A percentile compares a stretch with the other conserved stretches of the same genome.
These are phyloP conservation scores for Lytechinus variegatus DNA, from an alignment of 35 echinoderm and acorn worm genomes.

Conservation along the genomic window DNA sequence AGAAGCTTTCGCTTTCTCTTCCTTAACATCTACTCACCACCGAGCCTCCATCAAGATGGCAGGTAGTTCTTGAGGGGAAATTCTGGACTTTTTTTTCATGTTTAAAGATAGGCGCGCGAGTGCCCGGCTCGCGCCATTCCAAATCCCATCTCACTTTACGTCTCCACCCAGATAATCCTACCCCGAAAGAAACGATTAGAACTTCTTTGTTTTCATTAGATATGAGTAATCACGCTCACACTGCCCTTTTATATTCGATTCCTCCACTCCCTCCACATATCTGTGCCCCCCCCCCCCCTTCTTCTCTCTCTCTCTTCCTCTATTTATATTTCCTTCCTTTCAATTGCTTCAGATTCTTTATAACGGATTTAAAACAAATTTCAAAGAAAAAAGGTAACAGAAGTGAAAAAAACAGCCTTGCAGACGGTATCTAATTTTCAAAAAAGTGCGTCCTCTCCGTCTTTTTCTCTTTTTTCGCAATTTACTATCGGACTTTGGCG, in stretches of 20 bases:
- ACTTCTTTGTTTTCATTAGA: constrained; percentile 39
- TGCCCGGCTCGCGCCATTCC: neutral
- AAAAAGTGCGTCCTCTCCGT: neutral
- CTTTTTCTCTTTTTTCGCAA: neutral
- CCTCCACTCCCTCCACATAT: no score
- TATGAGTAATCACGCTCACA: constrained; percentile 28
- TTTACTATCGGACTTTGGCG: constrained; percentile 37
- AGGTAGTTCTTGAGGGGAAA: neutral
- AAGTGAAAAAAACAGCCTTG: neutral
- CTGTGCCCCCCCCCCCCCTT: neutral
- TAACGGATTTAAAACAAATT: neutral
- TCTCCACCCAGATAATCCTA: constrained; percentile 18
- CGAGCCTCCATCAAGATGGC: neutral
- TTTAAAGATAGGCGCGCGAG: neutral
- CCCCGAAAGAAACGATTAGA: constrained; percentile 43
- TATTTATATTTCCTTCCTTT: neutral
- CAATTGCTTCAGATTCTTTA: neutral
- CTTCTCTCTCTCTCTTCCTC: neutral
- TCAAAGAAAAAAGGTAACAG: neutral
- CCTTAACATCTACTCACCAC: neutral
- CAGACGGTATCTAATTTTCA: neutral
- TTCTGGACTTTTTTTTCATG: neutral
- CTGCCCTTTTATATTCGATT: neutral
- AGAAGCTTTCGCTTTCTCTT: neutral
- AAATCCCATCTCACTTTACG: constrained; percentile 28